Evolutionary conservation across 2,797 vertebrate species (phyloP), one percentile per base, ranked within the genome.

Genomic region (Discoglossus pictus): DNA sequence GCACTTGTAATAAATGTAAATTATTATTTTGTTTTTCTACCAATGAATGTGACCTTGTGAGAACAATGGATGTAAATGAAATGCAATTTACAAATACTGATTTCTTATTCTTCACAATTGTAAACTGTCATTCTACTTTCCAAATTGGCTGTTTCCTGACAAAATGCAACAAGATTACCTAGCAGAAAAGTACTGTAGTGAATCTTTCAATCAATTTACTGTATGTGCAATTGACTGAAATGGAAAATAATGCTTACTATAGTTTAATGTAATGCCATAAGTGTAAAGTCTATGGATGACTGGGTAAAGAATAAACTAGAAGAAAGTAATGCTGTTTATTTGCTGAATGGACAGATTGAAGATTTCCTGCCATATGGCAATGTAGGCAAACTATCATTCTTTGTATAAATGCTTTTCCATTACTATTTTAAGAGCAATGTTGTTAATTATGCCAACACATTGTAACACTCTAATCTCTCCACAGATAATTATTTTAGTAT

Each of bases 41-140:
- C 46, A 20, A n/a, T 59, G 65, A 51, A 59, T 59, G 54, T 59
- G 54, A 67, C 54, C 65, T 60, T 67, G 54, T 15, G 38, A 31
- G 16, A 7, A 10, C 12, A 50, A 66, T 58, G 27, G 35, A 51
- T 67, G 65, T 27, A 67, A 67, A 50, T 67, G 35, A 67, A 40
- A 67, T 59, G 44, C 44, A 40, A 67, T 67, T 58, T 67, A 51
- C 46, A 67, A 67, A 42, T 31, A 20, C 55, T 59, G 65, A 59
- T 67, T 67, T 67, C 35, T 56, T 51, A n/a, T 50, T 21, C 55
- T 60, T 36, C 6, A 44, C 65, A 59, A 39, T 58, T 18, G 44
- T 67, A 59, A 59, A 50, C 65, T 59, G 54, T 60, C 65, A 67
- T 60, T 60, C 65, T 43, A 38, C 13, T 40, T 58, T 48, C 23